Percentiles rank a stretch among this genome's conserved stretches.
Evolutionary conservation across 2,797 vertebrate genomes (phyloP).

Genomic region (Nasua narica): DNA sequence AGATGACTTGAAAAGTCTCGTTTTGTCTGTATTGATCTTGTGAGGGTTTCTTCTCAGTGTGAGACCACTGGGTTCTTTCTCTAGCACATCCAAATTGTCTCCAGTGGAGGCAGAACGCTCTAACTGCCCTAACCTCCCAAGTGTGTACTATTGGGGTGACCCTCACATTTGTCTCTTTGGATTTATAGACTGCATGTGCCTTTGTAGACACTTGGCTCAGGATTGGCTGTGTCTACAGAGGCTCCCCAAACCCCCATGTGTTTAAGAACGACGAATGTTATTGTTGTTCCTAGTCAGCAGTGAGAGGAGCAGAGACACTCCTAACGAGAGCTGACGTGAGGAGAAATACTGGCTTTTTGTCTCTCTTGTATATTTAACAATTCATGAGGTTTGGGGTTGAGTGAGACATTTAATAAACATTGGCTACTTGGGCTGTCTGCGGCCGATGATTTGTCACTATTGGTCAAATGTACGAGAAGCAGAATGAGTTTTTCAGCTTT

Average conservation of each 20-base stretch:
- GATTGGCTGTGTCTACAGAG: constrained; percentile 20
- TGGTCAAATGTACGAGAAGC: constrained; percentile 73
- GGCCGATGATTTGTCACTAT: constrained; percentile 83
- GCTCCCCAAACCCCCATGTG: not conserved
- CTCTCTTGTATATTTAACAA: constrained; percentile 83
- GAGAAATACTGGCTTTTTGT: constrained; percentile 85
- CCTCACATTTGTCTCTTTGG: not conserved
- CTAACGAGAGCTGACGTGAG: constrained; percentile 83
- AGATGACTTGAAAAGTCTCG: not conserved
- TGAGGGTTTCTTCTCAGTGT: not conserved
- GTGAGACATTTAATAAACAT: constrained; percentile 85
- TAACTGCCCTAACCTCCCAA: not conserved
- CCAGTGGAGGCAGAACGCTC: not conserved
- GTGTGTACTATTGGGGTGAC: not conserved
- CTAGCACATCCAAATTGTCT: not conserved
- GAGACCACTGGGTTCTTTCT: not conserved
- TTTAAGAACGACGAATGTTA: constrained; percentile 76
- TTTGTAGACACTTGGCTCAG: not conserved
- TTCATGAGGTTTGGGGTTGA: constrained; percentile 85
- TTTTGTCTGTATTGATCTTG: not conserved
- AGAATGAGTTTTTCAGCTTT: constrained; percentile 77
- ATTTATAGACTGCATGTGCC: not conserved
- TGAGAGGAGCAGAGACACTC: constrained; percentile 77
- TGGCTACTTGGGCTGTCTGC: constrained; percentile 78
- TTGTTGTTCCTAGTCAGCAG: constrained; percentile 80